Base-by-base conservation (phyloP, 2,113 vertebrate species). In the Lycocorax pyrrhopterus region DNA sequence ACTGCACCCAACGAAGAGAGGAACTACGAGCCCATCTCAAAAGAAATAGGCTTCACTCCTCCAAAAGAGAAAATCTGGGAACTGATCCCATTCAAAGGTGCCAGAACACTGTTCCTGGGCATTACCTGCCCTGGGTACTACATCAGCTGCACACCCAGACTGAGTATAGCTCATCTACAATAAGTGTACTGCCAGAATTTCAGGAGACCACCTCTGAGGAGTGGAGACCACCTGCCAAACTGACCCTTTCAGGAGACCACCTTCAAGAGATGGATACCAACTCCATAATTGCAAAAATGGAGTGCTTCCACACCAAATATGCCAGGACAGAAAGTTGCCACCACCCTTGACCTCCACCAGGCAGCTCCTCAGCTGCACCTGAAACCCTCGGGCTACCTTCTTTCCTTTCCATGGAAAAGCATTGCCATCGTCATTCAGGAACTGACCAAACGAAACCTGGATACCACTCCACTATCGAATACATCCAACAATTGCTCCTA, bases 301-400 rank as follows among this genome's bases (percentile, higher is more conserved):
- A 68, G n/a, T 49, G 33, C 17, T 27, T 35, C 66, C 32, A 35
- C 23, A 47, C 33, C 66, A 35, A 68, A 35, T 20, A 68, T 14
- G 33, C 46, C 33, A 27, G 66, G 44, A 68, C 25, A 49, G 33
- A 68, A 35, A 35, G 25, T 4, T 68, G 23, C 17, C 2, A 1
- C 22, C 2, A 6, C 9, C 12, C 33, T 68, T 68, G 33, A 35
- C 25, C 46, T 35, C 46, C 46, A 51, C n/a, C 6, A 20, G 17
- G n/a, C 66, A 69, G n/a, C 33, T 29, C 37, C 66, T 68, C 27
- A 35, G 5, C 25, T 68, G 46, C n/a, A 49, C 66, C n/a, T 37
- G 18, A 29, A 69, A 21, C n/a, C 8, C n/a, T 51, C 4, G 5
- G 18, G 66, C n/a, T 51, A 11, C 0, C 1, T 49, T 18, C 25